Conservation (phyloP, 2,888 invertebrate species). For the Holacanthella duospinosa region DNA sequence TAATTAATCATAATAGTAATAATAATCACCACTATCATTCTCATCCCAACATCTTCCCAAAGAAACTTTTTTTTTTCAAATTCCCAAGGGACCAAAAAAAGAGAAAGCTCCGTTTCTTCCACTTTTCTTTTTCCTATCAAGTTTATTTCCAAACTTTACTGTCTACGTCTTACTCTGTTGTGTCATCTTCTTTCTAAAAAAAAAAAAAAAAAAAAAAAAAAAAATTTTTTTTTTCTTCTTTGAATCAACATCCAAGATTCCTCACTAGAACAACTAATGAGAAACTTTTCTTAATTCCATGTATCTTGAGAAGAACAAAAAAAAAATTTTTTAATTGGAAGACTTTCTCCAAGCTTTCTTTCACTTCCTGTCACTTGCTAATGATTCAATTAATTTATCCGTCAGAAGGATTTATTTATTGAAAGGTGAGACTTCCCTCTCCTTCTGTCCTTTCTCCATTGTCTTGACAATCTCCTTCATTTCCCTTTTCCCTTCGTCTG, state of each 20-base stretch:
- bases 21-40: neutral
- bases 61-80: conserved; percentile 2
- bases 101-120: neutral
- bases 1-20: neutral
- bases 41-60: neutral
- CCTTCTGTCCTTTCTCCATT: neutral
- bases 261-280: too few relatives aligned
- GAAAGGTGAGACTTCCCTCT: neutral
- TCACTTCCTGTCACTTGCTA: neutral
- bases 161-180: neutral
- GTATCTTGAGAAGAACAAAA: neutral
- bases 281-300: neutral
- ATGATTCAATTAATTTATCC: neutral
- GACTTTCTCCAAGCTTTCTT: neutral
- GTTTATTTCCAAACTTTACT: too few relatives aligned
- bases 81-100: neutral
- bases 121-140: neutral
- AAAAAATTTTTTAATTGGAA: neutral
- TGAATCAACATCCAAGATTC: too few relatives aligned
- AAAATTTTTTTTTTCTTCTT: neutral
- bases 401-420: neutral
- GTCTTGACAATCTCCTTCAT: neutral
- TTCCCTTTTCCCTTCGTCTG: neutral
- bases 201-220: neutral
- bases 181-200: neutral